Evolutionary conservation across 2,888 invertebrate genomes (phyloP), one percentile per base, ranked within the genome.

Genomic region (Lypha dubia): DNA sequence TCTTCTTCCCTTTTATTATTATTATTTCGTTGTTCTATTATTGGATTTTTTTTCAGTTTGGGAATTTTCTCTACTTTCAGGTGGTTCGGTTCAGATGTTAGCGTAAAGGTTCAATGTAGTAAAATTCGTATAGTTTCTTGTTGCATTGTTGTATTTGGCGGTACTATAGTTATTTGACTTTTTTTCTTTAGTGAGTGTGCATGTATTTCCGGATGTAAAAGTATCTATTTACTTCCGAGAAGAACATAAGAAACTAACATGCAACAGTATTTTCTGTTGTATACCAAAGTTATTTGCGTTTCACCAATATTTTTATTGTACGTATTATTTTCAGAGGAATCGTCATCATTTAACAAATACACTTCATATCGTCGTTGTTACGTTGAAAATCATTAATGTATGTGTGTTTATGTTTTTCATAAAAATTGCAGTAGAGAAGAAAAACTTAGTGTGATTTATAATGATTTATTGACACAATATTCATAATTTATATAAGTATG

Each of bases 81-180:
- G 20, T 49, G 56, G 71, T 53, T 56, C 20, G 62, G 80, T 73
- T 80, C 80, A 84, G 75, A 71, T 84, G 63, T 71, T 49, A 9
- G 49, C 53, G 32, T 41, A 70, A 68, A 79, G 70, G 79, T 79
- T 83, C 75, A 79, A 75, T 63, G 70, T 35, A 79, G 51, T 79
- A 17, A 51, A 67, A 75, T 51, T 53, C 32, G 15, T n/a, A 24
- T 58, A 38, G 58, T 63, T 65, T 41, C 35, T 24, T 56, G 35
- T 75, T 20, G 56, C 24, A 13, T 22, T 13, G 22, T 35, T 2
- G 44, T n/a, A n/a, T n/a, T 17, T 13, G 13, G 22, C 13, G n/a
- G 22, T 38, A 8, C 41, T 56, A 17, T 51, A 38, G 20, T 56
- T 53, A 62, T 56, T 67, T 13, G 32, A 20, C 5, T 35, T 22